phyloP scores from a whole-genome alignment of 2,113 vertebrate genomes.

The Aplodontia rufa region DNA sequence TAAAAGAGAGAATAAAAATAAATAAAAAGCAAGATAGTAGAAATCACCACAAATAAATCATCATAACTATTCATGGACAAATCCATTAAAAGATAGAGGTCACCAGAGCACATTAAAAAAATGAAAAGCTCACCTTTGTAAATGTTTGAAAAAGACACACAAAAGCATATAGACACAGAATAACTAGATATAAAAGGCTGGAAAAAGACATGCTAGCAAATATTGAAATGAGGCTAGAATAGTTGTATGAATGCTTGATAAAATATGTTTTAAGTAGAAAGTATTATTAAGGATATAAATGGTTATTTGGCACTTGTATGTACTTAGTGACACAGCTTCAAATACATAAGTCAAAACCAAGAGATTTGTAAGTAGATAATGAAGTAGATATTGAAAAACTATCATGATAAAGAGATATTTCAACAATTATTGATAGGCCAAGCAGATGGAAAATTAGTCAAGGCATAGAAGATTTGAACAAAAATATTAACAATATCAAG shows the following conservation, averaged over 20 bases:
- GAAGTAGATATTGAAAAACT: too few species aligned
- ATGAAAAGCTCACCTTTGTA: slow-evolving; percentile 12
- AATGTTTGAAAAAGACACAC: slow-evolving; percentile 27
- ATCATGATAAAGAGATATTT: slow-evolving; percentile 24
- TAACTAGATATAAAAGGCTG: slow-evolving; percentile 18
- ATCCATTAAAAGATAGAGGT: too few species aligned
- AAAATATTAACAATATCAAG: not conserved
- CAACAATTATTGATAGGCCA: slow-evolving; percentile 31
- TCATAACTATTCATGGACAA: not conserved
- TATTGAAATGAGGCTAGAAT: slow-evolving; percentile 22
- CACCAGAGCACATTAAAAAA: not conserved
- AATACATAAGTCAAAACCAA: not conserved
- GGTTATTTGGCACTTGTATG: not conserved
- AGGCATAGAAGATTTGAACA: slow-evolving; percentile 24
- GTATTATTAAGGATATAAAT: slow-evolving; percentile 36
- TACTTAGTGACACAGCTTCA: slow-evolving; percentile 9
- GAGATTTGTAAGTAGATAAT: slow-evolving; percentile 7
- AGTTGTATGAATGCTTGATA: not conserved
- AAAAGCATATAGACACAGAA: not conserved
- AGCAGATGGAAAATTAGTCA: not conserved
- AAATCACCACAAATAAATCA: slow-evolving; percentile 31
- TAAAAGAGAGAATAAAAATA: not conserved
- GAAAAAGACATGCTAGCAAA: slow-evolving; percentile 11
- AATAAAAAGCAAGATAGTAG: slow-evolving; percentile 1
- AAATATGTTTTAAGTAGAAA: slow-evolving; percentile 14